Conservation (phyloP, 2,113 vertebrate species). For the Coreoperca whiteheadi region DNA sequence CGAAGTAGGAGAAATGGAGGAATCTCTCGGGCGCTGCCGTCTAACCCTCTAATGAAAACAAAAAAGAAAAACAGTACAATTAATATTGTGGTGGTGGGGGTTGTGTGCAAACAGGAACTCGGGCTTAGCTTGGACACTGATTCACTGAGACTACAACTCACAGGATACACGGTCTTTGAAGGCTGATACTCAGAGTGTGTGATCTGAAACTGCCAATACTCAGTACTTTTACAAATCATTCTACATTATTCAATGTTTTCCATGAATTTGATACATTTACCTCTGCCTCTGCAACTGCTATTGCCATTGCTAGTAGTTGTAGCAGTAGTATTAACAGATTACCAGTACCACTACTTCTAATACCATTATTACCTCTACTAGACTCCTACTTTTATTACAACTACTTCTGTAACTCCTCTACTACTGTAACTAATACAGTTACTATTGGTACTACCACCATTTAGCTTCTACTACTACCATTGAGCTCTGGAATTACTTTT, state of each 20-base stretch:
- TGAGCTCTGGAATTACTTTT: too few species aligned
- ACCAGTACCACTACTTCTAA: background rate
- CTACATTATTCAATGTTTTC: conserved; percentile 43
- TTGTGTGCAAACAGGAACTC: conserved; percentile 57
- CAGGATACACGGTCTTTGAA: conserved; percentile 34
- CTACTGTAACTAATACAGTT: too few species aligned
- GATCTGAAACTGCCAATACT: conserved; percentile 32
- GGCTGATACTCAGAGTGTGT: conserved; percentile 17
- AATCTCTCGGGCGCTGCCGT: conserved; percentile 55
- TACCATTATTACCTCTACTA: background rate
- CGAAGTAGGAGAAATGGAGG: conserved; percentile 66
- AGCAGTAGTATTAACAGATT: background rate
- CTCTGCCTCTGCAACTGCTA: too few species aligned
- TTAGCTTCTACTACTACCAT: background rate
- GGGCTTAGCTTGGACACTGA: conserved; percentile 46
- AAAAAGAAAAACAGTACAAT: conserved; percentile 44
- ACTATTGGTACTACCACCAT: too few species aligned
- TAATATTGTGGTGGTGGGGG: conserved; percentile 26
- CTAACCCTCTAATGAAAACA: conserved; percentile 66
- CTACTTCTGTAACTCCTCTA: too few species aligned
- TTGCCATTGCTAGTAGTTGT: background rate
- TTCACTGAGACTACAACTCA: conserved; percentile 43
- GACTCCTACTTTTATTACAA: background rate
- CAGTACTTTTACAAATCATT: conserved; percentile 37
- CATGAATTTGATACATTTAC: background rate